Conservation (phyloP, 2,797 vertebrate species). For the Alcedo atthis region DNA sequence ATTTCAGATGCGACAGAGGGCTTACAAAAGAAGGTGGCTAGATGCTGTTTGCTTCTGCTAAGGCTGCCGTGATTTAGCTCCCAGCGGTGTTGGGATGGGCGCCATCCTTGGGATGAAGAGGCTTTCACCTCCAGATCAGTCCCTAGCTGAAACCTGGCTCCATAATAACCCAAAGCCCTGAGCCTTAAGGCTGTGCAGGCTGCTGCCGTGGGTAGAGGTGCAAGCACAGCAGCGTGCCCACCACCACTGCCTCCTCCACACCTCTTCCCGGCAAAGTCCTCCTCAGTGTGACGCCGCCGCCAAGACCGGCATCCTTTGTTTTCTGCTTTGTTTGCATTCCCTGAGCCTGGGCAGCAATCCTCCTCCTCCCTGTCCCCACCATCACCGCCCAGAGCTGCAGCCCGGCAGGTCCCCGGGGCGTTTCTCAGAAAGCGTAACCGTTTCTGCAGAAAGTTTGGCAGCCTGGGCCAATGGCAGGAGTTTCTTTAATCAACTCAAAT, state of each 20-base stretch:
- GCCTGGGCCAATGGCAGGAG: conserved; percentile 1
- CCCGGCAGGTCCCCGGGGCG: background rate
- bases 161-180: background rate
- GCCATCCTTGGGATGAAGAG: background rate
- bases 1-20: conserved; percentile 50
- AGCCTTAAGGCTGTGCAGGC: background rate
- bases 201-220: background rate
- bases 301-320: background rate
- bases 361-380: background rate
- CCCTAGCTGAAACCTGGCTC: background rate
- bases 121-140: background rate
- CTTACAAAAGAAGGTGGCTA: conserved; percentile 48
- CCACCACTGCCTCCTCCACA: background rate
- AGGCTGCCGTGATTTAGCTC: background rate
- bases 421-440: conserved; percentile 18
- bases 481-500: conserved; percentile 56
- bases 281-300: accelerated
- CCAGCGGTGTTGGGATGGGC: background rate
- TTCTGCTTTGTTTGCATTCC: background rate
- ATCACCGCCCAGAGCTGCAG: background rate
- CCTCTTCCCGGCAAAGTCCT: background rate
- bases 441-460: conserved; percentile 39
- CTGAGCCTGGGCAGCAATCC: background rate
- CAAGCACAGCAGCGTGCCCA: background rate
- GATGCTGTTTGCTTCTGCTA: conserved; percentile 19